phyloP scores from a whole-genome alignment of 2,797 vertebrate species.

The Falco cherrug region DNA sequence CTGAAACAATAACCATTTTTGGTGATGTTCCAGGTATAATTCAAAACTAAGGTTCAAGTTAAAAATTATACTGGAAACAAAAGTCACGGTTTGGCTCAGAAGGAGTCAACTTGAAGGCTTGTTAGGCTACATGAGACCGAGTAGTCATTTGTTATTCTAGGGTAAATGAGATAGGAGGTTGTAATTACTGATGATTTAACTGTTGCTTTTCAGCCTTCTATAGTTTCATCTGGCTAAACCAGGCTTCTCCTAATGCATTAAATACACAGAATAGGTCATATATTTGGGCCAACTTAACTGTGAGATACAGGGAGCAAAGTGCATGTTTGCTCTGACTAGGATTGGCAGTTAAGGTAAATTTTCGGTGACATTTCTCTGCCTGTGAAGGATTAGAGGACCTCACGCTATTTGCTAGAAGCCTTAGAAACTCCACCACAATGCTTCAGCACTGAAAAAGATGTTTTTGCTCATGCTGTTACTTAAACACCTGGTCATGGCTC shows the following conservation, averaged over 20 bases:
- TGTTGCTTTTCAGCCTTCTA: background rate
- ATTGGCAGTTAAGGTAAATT: background rate
- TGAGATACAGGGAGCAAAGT: background rate
- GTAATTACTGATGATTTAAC: slow-evolving; percentile 6
- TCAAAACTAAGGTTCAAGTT: background rate
- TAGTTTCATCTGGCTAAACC: background rate
- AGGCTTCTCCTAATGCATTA: background rate
- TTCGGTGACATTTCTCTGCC: background rate
- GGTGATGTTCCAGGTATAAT: background rate
- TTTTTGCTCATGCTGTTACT: background rate
- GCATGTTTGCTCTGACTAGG: background rate
- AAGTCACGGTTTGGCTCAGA: background rate
- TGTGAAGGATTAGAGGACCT: background rate
- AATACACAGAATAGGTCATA: background rate
- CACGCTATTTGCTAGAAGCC: background rate
- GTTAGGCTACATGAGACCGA: background rate
- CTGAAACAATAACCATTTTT: background rate
- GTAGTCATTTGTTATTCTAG: background rate
- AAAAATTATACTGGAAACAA: background rate
- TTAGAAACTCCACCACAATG: background rate
- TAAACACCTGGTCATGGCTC: background rate
- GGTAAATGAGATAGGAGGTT: background rate
- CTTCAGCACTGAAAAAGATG: background rate
- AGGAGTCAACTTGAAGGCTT: background rate
- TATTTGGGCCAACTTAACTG: background rate